Conservation (phyloP, 2,113 vertebrate genomes). For the Hyperoodon ampullatus region DNA sequence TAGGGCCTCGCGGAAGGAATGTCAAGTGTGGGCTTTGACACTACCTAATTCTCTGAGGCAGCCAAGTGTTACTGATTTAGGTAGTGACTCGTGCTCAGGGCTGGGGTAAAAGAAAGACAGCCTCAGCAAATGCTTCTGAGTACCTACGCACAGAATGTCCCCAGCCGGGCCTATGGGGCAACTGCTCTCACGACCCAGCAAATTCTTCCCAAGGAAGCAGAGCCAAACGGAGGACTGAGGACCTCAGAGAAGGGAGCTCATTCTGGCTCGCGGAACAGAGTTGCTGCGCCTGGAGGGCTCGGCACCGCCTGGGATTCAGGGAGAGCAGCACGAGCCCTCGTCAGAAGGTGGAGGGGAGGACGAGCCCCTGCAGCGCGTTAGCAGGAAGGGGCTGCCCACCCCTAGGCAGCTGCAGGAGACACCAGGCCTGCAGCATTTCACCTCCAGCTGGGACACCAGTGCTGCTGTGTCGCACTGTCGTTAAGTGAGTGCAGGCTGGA, state of each 20-base stretch:
- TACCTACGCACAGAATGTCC: slow-evolving; percentile 16
- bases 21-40: slow-evolving; percentile 51
- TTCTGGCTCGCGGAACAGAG: not conserved
- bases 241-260: not conserved
- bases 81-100: slow-evolving; percentile 48
- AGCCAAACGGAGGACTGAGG: not conserved
- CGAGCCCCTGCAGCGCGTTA: no score
- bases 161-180: not conserved
- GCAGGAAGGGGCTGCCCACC: not conserved
- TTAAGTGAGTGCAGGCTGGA: slow-evolving; percentile 55
- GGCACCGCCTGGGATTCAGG: not conserved
- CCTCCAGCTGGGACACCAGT: not conserved
- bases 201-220: slow-evolving; percentile 45
- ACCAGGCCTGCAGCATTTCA: slow-evolving; percentile 45
- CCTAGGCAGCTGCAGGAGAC: not conserved
- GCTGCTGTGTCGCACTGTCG: slow-evolving; percentile 54
- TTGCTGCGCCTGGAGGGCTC: not conserved
- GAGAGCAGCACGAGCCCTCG: not conserved
- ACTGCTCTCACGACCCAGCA: not conserved
- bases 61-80: slow-evolving; percentile 54
- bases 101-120: slow-evolving; percentile 49
- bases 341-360: not conserved
- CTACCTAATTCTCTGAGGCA: slow-evolving; percentile 49
- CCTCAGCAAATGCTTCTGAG: slow-evolving; percentile 32
- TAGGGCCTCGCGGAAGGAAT: slow-evolving; percentile 16